Percentiles rank a stretch among this genome's conserved stretches.
Evolutionary conservation across 2,797 vertebrate genomes (phyloP).

Genomic region (Acanthopagrus latus): DNA sequence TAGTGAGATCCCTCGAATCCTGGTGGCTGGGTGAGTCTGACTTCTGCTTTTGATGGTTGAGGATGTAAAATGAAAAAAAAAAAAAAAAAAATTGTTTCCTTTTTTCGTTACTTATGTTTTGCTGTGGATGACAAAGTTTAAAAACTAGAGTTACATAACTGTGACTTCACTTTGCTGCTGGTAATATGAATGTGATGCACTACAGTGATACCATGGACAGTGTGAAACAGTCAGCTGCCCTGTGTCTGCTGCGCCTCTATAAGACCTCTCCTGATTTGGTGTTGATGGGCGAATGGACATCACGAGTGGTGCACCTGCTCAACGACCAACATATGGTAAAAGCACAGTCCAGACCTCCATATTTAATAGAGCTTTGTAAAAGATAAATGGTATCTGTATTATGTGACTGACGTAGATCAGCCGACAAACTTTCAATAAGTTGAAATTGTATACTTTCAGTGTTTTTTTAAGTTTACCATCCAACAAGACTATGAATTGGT

Average conservation of each 20-base stretch:
- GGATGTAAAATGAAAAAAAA: neutral
- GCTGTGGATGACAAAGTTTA: neutral
- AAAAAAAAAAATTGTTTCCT: too few relatives aligned
- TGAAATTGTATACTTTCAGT: neutral
- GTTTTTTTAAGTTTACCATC: neutral
- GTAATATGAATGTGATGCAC: constrained; percentile 35
- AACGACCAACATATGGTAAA: constrained; percentile 96
- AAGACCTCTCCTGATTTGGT: constrained; percentile 94
- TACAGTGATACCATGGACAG: constrained; percentile 96
- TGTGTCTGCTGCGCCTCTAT: constrained; percentile 92
- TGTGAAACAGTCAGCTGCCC: constrained; percentile 93
- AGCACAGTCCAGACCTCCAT: neutral
- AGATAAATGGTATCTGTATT: neutral
- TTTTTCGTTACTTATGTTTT: neutral
- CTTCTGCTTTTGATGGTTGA: neutral
- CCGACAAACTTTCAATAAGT: neutral
- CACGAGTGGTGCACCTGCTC: constrained; percentile 92
- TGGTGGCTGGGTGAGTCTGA: constrained; percentile 92
- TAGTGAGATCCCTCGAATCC: constrained; percentile 92
- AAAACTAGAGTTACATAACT: neutral
- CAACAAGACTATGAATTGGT: neutral
- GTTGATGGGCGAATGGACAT: constrained; percentile 96
- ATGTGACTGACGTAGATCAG: neutral
- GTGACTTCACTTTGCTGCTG: neutral
- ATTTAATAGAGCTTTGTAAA: neutral